A percentile compares a stretch with the other conserved stretches of the same genome.
These are phyloP conservation scores for Forbesichthys papilliferus DNA, from an alignment of 2,113 vertebrate species.

Conservation along the genomic window DNA sequence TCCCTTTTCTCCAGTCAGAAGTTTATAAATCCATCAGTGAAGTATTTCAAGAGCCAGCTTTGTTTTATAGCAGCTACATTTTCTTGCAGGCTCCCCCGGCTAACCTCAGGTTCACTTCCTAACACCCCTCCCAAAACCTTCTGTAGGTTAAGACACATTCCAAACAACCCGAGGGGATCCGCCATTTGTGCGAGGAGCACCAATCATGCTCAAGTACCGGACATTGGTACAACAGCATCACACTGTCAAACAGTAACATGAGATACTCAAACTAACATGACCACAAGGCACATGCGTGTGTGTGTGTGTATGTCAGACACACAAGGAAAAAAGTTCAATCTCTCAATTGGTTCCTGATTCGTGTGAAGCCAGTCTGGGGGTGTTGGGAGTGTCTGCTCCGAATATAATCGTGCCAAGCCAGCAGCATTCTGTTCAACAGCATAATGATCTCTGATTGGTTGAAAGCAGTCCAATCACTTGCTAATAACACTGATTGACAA, in stretches of 20 bases:
- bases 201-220: constrained; percentile 13
- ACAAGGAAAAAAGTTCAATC: neutral
- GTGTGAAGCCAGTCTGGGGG: neutral
- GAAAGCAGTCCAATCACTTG: too few relatives aligned
- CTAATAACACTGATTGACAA: too few relatives aligned
- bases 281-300: neutral
- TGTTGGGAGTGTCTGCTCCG: neutral
- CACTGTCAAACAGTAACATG: neutral
- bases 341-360: neutral
- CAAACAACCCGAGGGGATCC: constrained; percentile 31
- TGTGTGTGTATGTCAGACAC: neutral
- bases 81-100: constrained; percentile 45
- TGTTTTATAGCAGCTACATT: constrained; percentile 59
- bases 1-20: constrained; percentile 27
- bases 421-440: too few relatives aligned
- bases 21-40: constrained; percentile 71
- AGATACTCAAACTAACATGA: neutral
- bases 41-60: constrained; percentile 48
- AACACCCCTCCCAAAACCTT: constrained; percentile 29
- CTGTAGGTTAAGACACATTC: constrained; percentile 37
- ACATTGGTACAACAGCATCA: constrained; percentile 1
- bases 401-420: neutral
- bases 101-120: constrained; percentile 63
- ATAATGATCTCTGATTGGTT: too few relatives aligned
- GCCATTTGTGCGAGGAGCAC: constrained; percentile 6